Evolutionary conservation across 2,797 vertebrate species (phyloP).

Genomic region (Anisognathus igniventris): DNA sequence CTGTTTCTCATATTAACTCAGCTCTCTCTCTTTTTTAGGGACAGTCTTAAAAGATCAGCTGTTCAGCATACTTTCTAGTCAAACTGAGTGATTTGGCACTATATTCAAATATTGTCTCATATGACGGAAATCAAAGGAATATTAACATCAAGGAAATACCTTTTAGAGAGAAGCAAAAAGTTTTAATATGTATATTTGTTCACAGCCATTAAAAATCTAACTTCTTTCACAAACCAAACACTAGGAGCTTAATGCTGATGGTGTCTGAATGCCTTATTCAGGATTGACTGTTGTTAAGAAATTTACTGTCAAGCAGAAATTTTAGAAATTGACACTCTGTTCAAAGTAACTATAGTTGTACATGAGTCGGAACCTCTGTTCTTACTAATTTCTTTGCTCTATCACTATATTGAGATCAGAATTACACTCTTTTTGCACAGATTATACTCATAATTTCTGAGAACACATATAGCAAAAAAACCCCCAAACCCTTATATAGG

Average conservation of each 20-base stretch:
- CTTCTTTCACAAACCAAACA: background rate
- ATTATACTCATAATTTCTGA: background rate
- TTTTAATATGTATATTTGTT: background rate
- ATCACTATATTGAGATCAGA: background rate
- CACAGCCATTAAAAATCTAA: background rate
- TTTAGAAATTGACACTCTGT: background rate
- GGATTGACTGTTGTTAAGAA: background rate
- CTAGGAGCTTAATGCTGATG: background rate
- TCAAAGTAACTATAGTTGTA: background rate
- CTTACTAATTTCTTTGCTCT: background rate
- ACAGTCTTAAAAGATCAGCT: background rate
- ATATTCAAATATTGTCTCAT: background rate
- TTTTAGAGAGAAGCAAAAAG: background rate
- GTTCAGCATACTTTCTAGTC: background rate
- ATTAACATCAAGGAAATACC: background rate
- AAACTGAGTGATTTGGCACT: background rate
- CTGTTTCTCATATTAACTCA: background rate
- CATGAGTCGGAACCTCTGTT: background rate
- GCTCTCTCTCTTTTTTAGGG: rapidly evolving
- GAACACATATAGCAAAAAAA: background rate
- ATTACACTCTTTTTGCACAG: background rate
- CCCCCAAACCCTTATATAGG: rapidly evolving
- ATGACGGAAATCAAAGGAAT: background rate
- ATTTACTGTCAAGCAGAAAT: background rate
- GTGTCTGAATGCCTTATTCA: background rate